Conservation (phyloP, 2,888 invertebrate species). For the Drosophila neonasuta region DNA sequence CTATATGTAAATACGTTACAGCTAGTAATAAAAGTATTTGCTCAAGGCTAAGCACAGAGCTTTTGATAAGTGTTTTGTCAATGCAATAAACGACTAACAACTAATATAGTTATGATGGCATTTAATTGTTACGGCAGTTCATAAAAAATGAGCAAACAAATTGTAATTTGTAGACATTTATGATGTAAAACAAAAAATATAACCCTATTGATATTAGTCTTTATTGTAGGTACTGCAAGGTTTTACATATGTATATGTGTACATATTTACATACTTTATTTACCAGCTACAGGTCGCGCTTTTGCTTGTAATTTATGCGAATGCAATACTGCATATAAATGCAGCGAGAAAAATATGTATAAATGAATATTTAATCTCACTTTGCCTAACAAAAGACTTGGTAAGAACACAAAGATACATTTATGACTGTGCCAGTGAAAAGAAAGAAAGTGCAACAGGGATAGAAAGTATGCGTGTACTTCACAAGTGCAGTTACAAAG, state of each 20-base stretch:
- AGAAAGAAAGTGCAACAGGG: slow-evolving; percentile 2
- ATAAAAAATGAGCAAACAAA: background rate
- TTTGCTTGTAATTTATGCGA: slow-evolving; percentile 37
- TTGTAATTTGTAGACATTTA: background rate
- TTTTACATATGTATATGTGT: background rate
- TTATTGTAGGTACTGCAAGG: background rate
- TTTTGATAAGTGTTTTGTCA: background rate
- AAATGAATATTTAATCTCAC: slow-evolving; percentile 14
- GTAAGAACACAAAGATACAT: background rate
- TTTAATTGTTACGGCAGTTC: background rate
- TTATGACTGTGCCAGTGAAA: background rate
- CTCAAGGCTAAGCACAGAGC: background rate
- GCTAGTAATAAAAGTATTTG: slow-evolving; percentile 15
- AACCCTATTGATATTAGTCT: background rate
- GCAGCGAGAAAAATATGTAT: background rate
- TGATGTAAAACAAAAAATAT: background rate
- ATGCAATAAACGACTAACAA: background rate
- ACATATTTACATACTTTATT: slow-evolving; percentile 10
- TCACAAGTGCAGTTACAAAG: slow-evolving; percentile 7
- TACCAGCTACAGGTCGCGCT: slow-evolving; percentile 8
- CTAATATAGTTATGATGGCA: background rate
- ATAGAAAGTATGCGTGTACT: slow-evolving; percentile 4
- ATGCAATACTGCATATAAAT: slow-evolving; percentile 16
- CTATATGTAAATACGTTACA: slow-evolving; percentile 30
- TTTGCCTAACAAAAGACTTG: background rate